These are phyloP conservation scores for Jacana jacana DNA, from an alignment of 2,113 vertebrate genomes.

Conservation along the genomic window DNA sequence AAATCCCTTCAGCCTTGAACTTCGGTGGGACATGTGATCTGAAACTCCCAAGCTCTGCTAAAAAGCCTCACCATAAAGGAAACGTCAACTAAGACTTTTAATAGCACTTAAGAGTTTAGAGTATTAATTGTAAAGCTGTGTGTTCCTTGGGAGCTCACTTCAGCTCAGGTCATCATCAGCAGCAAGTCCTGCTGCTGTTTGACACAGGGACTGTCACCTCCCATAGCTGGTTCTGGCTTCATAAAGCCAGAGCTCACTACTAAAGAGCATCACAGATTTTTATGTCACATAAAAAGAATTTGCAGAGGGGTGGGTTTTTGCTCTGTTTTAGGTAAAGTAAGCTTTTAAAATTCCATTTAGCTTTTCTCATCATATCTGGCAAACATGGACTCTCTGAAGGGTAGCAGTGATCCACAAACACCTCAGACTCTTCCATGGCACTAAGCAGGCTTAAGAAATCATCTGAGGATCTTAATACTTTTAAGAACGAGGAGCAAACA, in stretches of 20 bases:
- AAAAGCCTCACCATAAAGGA: background rate
- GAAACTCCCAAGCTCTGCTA: background rate
- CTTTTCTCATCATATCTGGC: background rate
- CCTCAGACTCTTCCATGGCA: background rate
- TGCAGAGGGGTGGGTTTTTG: background rate
- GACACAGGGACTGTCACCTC: background rate
- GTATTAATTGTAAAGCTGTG: background rate
- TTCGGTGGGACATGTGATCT: background rate
- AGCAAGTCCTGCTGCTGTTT: background rate
- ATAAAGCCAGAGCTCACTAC: background rate
- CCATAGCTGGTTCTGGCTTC: background rate
- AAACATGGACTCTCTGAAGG: background rate
- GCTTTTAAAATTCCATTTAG: background rate
- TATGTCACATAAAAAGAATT: background rate
- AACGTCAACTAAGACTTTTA: background rate
- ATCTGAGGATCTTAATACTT: background rate
- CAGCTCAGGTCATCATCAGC: background rate
- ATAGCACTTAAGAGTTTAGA: background rate
- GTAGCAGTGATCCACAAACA: background rate
- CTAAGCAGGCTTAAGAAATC: background rate
- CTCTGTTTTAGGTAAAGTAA: background rate
- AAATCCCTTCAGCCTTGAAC: background rate
- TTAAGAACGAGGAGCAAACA: background rate
- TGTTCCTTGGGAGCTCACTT: background rate
- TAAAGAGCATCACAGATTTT: background rate